Evolutionary conservation across 2,113 vertebrate genomes (phyloP).

Genomic region (Parus major): DNA sequence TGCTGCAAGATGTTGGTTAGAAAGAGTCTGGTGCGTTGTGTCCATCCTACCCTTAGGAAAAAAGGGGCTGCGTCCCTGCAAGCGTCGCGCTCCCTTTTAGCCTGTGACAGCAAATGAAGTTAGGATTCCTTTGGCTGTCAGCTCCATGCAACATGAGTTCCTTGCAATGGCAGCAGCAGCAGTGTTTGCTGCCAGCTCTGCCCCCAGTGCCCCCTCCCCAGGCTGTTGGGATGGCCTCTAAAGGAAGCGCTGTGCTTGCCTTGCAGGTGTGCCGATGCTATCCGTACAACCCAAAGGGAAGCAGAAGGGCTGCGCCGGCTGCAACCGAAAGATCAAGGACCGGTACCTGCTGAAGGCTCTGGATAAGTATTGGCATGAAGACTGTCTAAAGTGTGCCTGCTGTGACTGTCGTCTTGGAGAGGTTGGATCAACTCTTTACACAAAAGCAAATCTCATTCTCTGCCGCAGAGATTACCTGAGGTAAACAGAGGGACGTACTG

Average conservation of each 20-base stretch:
- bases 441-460: constrained; percentile 99
- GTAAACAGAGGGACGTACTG: constrained; percentile 70
- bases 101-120: not conserved
- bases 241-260: constrained; percentile 64
- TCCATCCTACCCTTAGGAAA: not conserved
- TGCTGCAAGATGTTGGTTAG: not conserved
- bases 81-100: not conserved
- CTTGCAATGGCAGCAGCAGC: not conserved
- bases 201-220: not conserved
- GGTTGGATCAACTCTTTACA: constrained; percentile 99
- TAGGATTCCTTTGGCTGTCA: not conserved
- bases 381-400: constrained; percentile 99
- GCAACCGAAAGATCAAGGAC: constrained; percentile 99
- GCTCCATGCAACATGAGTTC: not conserved
- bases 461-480: constrained; percentile 99
- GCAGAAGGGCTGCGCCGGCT: constrained; percentile 99
- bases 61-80: not conserved
- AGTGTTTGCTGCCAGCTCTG: not conserved
- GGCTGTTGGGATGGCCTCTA: not conserved
- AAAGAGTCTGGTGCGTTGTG: not conserved
- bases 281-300: constrained; percentile 99
- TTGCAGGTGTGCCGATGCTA: constrained; percentile 95
- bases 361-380: constrained; percentile 99
- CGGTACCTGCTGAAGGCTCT: constrained; percentile 99
- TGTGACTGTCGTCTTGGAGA: constrained; percentile 98